Conservation (phyloP, 2,797 vertebrate genomes). For the Acestrorhynchus altus region DNA sequence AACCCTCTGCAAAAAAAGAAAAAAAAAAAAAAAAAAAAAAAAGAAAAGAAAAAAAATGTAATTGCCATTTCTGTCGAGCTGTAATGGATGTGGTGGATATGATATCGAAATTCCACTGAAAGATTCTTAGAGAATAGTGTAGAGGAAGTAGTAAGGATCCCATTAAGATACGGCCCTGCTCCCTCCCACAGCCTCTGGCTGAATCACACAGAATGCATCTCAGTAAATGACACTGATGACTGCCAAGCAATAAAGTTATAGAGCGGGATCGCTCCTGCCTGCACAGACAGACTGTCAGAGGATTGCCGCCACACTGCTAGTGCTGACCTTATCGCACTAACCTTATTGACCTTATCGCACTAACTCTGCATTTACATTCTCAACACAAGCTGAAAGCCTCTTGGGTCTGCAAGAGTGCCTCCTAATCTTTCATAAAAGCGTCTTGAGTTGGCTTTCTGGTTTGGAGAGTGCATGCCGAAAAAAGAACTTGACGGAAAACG, state of each 20-base stretch:
- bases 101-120: slow-evolving; percentile 51
- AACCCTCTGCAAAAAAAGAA: slow-evolving; percentile 30
- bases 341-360: slow-evolving; percentile 60
- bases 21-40: too few relatives aligned
- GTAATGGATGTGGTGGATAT: slow-evolving; percentile 43
- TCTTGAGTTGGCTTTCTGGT: slow-evolving; percentile 49
- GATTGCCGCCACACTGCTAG: slow-evolving; percentile 71
- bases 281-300: slow-evolving; percentile 63
- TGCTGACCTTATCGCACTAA: slow-evolving; percentile 59
- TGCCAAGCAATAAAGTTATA: slow-evolving; percentile 40
- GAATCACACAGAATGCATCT: slow-evolving; percentile 45
- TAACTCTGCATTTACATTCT: slow-evolving; percentile 56
- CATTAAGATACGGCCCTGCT: slow-evolving; percentile 76
- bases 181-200: slow-evolving; percentile 48
- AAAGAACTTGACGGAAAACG: slow-evolving; percentile 19
- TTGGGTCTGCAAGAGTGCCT: slow-evolving; percentile 78
- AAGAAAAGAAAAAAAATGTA: slow-evolving; percentile 39
- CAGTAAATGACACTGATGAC: slow-evolving; percentile 53
- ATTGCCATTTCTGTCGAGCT: slow-evolving; percentile 45
- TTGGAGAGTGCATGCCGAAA: slow-evolving; percentile 52
- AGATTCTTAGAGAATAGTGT: slow-evolving; percentile 48
- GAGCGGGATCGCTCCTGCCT: slow-evolving; percentile 41
- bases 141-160: slow-evolving; percentile 71
- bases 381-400: slow-evolving; percentile 75
- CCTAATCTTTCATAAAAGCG: slow-evolving; percentile 77